Evolutionary conservation across 2,113 vertebrate species (phyloP).

Genomic region (Telmatochromis sp.): DNA sequence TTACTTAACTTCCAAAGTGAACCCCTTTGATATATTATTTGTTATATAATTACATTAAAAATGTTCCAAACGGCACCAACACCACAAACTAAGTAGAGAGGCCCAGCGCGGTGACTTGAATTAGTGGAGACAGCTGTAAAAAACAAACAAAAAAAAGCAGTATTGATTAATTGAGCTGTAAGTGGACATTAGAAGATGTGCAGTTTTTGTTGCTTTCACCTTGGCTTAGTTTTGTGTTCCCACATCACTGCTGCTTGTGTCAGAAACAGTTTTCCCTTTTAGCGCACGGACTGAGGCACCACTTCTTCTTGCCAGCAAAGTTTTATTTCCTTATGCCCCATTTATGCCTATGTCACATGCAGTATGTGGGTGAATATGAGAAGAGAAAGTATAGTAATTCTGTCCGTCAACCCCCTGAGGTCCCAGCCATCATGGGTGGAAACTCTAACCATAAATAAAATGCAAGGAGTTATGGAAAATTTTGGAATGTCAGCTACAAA

Average conservation of each 20-base stretch:
- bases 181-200: neutral
- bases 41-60: neutral
- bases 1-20: neutral
- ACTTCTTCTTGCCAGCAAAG: neutral
- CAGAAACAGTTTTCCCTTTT: neutral
- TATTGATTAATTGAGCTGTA: neutral
- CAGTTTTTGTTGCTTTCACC: neutral
- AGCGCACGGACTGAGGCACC: fast-evolving
- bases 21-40: neutral
- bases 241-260: neutral
- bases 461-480: neutral
- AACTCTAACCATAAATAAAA: neutral
- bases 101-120: neutral
- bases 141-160: fast-evolving
- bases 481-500: neutral
- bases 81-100: neutral
- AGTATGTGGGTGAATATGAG: neutral
- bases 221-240: neutral
- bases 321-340: neutral
- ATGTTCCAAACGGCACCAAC: neutral
- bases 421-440: neutral
- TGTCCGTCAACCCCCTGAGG: neutral
- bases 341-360: neutral
- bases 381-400: neutral
- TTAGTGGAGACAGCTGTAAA: neutral